Percentiles rank a stretch among this genome's conserved stretches.
phyloP scores from a whole-genome alignment of 2,888 invertebrate species.

The Operophtera brumata region DNA sequence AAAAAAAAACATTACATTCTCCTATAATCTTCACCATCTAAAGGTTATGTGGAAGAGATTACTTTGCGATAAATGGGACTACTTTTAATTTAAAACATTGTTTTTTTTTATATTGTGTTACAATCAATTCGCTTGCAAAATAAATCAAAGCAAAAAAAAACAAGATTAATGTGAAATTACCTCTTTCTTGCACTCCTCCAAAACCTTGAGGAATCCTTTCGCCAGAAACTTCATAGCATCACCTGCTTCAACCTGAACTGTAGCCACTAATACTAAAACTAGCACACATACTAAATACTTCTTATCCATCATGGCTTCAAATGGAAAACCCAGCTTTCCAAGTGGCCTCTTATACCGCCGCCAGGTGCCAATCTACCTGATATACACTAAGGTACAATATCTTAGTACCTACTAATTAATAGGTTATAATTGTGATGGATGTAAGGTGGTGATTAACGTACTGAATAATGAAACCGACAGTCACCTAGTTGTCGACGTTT shows the following conservation, averaged over 20 bases:
- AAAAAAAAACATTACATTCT: no score
- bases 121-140: no score
- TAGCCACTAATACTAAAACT: conserved; percentile 31
- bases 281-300: conserved; percentile 20
- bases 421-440: not conserved
- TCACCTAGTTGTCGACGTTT: conserved; percentile 1
- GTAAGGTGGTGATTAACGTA: not conserved
- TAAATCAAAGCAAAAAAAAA: no score
- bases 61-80: no score
- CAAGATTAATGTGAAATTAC: conserved; percentile 35
- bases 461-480: not conserved
- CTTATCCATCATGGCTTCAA: conserved; percentile 14
- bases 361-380: not conserved
- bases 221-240: conserved; percentile 55
- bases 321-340: not conserved
- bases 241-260: conserved; percentile 36
- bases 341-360: conserved; percentile 1
- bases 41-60: no score
- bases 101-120: no score
- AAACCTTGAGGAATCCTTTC: conserved; percentile 53
- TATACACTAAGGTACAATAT: not conserved
- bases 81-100: no score
- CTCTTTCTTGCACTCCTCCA: conserved; percentile 59
- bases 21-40: no score
- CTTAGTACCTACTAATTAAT: not conserved